A percentile compares a stretch with the other conserved stretches of the same genome.
phyloP scores from a whole-genome alignment of 2,113 vertebrate species.

The Australoheros scitulus region DNA sequence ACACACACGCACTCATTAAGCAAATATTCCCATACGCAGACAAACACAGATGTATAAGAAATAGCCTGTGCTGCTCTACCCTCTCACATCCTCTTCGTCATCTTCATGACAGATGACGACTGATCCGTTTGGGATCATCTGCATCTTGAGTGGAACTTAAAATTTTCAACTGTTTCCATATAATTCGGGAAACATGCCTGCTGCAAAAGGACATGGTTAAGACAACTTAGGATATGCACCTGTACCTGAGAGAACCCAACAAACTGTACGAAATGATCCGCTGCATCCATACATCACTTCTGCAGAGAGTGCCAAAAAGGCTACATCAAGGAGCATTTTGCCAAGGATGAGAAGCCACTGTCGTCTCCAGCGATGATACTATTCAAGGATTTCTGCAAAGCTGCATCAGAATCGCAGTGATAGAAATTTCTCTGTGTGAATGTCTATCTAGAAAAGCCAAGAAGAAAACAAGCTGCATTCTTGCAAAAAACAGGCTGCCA shows the following conservation, averaged over 20 bases:
- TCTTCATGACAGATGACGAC: slow-evolving; percentile 74
- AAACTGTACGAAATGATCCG: not conserved
- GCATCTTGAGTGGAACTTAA: slow-evolving; percentile 48
- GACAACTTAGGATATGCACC: slow-evolving; percentile 27
- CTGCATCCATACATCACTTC: not conserved
- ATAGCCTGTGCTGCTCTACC: slow-evolving; percentile 68
- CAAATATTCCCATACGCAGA: slow-evolving; percentile 29
- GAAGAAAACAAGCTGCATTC: not conserved
- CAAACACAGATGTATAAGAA: slow-evolving; percentile 59
- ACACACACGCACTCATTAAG: not conserved
- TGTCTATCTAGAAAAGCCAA: not conserved
- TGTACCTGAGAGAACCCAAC: not conserved
- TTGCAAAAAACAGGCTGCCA: not conserved
- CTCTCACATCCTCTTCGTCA: slow-evolving; percentile 69
- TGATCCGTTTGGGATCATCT: slow-evolving; percentile 75
- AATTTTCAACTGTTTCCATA: slow-evolving; percentile 41
- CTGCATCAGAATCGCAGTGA: not conserved
- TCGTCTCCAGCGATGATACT: not conserved
- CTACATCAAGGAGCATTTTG: slow-evolving; percentile 5
- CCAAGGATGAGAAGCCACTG: not conserved
- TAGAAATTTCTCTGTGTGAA: no score
- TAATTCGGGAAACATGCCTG: slow-evolving; percentile 43
- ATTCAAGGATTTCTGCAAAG: slow-evolving; percentile 27
- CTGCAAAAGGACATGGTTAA: slow-evolving; percentile 68
- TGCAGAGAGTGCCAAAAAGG: not conserved